Conservation (phyloP, 2,113 vertebrate genomes). For the Zonotrichia leucophrys region DNA sequence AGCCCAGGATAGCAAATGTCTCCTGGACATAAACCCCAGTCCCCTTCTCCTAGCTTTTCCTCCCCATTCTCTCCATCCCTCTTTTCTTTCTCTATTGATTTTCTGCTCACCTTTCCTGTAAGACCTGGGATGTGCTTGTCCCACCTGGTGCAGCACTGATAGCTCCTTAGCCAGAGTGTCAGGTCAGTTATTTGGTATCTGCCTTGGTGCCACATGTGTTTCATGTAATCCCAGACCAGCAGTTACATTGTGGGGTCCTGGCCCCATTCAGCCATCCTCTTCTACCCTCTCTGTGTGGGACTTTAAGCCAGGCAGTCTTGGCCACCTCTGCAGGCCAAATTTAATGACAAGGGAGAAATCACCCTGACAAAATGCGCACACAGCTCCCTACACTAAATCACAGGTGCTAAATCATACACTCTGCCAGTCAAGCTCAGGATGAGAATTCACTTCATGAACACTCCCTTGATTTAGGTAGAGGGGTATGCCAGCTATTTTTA, state of each 20-base stretch:
- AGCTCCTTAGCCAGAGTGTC: neutral
- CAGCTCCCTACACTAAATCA: neutral
- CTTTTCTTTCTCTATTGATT: neutral
- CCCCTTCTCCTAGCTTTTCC: neutral
- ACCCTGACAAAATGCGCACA: neutral
- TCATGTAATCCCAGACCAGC: neutral
- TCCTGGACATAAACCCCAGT: neutral
- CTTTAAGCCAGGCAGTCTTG: neutral
- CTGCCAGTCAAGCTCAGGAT: neutral
- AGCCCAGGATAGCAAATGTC: neutral
- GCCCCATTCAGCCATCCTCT: neutral
- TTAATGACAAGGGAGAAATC: neutral
- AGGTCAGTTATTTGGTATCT: rapidly evolving
- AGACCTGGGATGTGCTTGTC: neutral
- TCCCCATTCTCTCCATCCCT: neutral
- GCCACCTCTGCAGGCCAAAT: neutral
- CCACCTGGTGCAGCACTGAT: neutral
- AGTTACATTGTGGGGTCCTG: rapidly evolving
- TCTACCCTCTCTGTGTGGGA: neutral
- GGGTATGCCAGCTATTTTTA: neutral
- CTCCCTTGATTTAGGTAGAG: slow-evolving; percentile 32
- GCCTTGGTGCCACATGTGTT: neutral
- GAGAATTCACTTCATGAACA: neutral
- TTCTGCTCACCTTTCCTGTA: neutral
- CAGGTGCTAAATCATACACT: neutral